phyloP scores from a whole-genome alignment of 2,888 invertebrate species.

The Mythimna ferrago region DNA sequence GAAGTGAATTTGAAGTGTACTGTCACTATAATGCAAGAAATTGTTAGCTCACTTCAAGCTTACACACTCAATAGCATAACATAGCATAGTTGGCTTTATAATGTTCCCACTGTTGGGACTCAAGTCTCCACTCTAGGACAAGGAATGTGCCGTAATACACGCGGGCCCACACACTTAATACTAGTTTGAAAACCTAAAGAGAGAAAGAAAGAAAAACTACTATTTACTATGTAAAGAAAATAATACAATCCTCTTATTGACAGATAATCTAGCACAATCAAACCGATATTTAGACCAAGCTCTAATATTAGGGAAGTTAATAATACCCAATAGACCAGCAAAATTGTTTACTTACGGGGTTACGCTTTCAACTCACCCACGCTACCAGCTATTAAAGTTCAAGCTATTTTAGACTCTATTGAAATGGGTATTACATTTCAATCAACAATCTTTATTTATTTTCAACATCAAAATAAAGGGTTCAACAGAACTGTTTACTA shows the following conservation, averaged over 20 bases:
- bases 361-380: conserved; percentile 13
- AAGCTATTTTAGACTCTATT: conserved; percentile 19
- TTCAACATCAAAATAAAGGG: background rate
- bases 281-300: background rate
- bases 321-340: conserved; percentile 22
- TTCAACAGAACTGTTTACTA: background rate
- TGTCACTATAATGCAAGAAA: no score
- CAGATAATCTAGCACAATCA: background rate
- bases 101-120: no score
- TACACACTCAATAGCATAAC: no score
- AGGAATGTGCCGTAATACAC: no score
- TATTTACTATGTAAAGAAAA: no score
- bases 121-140: no score
- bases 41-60: no score
- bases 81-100: no score
- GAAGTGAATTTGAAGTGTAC: no score
- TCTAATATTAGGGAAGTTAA: conserved; percentile 27
- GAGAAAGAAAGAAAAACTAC: no score
- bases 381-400: background rate
- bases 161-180: background rate
- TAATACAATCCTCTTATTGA: background rate
- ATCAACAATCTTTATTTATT: background rate
- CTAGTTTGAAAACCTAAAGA: background rate
- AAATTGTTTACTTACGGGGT: conserved; percentile 36
- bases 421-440: conserved; percentile 5